Evolutionary conservation across 2,797 vertebrate genomes (phyloP).

Genomic region (Tenualosa thibaudeaui): DNA sequence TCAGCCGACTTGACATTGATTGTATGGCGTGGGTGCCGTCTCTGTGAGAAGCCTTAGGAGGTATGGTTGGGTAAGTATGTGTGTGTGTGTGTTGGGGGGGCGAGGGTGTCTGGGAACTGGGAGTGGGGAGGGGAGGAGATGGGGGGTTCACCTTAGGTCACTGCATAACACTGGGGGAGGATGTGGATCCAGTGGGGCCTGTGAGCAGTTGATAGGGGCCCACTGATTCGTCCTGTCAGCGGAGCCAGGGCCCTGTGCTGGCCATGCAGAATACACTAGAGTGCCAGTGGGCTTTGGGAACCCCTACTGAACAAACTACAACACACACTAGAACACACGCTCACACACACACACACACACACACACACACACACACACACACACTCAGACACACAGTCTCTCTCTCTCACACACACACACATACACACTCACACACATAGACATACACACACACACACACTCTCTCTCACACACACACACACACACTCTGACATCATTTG

Average conservation of each 20-base stretch:
- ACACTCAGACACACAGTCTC: not conserved
- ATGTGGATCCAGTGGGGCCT: conserved; percentile 59
- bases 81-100: conserved; percentile 30
- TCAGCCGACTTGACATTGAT: not conserved
- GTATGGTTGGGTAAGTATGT: conserved; percentile 41
- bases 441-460: too few species aligned
- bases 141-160: conserved; percentile 67
- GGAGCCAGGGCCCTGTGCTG: conserved; percentile 34
- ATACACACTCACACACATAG: too few species aligned
- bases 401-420: not conserved
- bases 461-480: not conserved
- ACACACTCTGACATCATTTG: not conserved
- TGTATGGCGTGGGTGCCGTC: not conserved
- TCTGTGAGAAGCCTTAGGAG: not conserved
- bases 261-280: not conserved
- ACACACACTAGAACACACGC: not conserved
- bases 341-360: not conserved
- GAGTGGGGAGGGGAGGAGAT: not conserved
- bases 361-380: not conserved
- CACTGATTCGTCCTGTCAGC: conserved; percentile 69
- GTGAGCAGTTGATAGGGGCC: conserved; percentile 68
- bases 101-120: not conserved
- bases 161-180: conserved; percentile 62
- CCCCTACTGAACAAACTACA: not conserved
- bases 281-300: not conserved